Evolutionary conservation across 2,797 vertebrate species (phyloP), one percentile per base, ranked within the genome.

Genomic region (Glossophaga mutica): DNA sequence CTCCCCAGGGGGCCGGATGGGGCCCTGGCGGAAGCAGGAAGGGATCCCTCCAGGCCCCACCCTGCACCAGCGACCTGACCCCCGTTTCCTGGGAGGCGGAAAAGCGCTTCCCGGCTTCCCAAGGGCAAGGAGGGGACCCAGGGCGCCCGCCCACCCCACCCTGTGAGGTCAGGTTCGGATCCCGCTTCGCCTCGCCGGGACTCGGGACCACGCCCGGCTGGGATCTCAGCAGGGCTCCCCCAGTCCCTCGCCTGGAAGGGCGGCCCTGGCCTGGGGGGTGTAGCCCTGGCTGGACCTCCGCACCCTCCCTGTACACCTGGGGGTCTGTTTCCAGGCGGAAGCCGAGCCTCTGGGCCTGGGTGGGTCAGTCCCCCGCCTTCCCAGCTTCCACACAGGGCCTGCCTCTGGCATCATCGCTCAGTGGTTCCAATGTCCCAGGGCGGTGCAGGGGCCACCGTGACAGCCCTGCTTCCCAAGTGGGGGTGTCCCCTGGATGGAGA

Each of bases 361-460:
- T n/a, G 3, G 34, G 22, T 52, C 50, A 11, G 0, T 5, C 9
- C 24, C 39, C 12, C 9, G 1, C 9, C 3, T 12, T 29, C 16
- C 50, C 26, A 37, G 65, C 6, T 0, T 9, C n/a, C 65, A 39
- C 44, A 9, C 0, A 2, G 52, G 6, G 2, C 42, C 65, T 18
- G 37, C 65, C 59, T 39, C 48, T 2, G 2, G 37, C 4, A 0
- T 19, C 15, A 0, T 39, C 62, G 32, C 29, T 0, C 0, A 1
- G n/a, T 0, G 6, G 24, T 24, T 26, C 48, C 55, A 11, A 9
- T 12, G 46, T 9, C 26, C 62, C 26, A 19, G 85, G 1, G 12
- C 10, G 24, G 37, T 2, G 1, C 48, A n/a, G 2, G 42, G 34
- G 29, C 50, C 32, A 2, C 26, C 5, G 24, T 0, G 2, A 32